A percentile compares a stretch with the other conserved stretches of the same genome.
Conservation (phyloP, 92 coral and sea anemone species). For the Siderastrea siderea region DNA sequence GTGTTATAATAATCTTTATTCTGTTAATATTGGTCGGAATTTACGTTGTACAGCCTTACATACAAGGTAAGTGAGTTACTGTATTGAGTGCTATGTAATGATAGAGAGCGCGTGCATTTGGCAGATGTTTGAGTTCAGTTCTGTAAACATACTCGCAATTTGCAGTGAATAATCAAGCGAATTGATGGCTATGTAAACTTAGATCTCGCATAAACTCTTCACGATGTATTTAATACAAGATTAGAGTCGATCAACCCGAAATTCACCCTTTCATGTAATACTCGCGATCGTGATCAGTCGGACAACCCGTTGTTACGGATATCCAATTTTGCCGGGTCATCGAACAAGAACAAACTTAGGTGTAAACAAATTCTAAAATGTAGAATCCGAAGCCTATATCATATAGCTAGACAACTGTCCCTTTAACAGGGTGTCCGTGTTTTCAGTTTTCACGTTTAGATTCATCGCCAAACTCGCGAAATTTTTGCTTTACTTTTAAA, state of each 20-base stretch:
- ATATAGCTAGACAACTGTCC: background rate
- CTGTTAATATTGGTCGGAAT: conserved; percentile 84
- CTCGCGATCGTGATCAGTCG: background rate
- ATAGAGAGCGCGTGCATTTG: background rate
- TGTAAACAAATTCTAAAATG: too few species aligned
- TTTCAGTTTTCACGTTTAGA: background rate
- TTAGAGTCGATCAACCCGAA: background rate
- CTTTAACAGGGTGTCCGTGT: background rate
- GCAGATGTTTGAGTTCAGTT: background rate
- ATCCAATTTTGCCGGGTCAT: too few species aligned
- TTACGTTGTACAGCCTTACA: conserved; percentile 86
- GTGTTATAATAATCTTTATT: conserved; percentile 81
- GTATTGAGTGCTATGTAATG: background rate
- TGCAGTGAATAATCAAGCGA: conserved; percentile 48
- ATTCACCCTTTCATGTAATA: background rate
- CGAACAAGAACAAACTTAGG: background rate
- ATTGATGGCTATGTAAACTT: conserved; percentile 17
- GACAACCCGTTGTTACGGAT: background rate
- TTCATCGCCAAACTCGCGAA: too few species aligned
- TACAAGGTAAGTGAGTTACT: conserved; percentile 69
- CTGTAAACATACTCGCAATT: conserved; percentile 48
- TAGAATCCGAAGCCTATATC: background rate
- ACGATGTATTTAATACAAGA: background rate
- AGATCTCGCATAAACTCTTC: background rate
- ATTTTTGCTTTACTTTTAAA: too few species aligned